A percentile compares a stretch with the other conserved stretches of the same genome.
Evolutionary conservation across 2,888 invertebrate species (phyloP).

Genomic region (Acanthosoma haemorrhoidale): DNA sequence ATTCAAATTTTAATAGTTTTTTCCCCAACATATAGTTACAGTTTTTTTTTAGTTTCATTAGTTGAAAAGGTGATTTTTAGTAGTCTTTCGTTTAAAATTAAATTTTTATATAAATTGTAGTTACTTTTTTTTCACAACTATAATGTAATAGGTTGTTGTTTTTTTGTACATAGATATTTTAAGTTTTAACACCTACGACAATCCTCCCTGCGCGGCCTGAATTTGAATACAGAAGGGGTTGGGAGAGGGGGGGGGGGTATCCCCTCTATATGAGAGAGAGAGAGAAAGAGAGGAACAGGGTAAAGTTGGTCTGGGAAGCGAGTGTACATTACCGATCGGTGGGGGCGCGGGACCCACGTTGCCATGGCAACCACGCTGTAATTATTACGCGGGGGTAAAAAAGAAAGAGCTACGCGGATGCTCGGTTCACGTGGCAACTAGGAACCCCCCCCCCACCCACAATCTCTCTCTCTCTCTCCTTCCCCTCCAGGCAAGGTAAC

Average conservation of each 20-base stretch:
- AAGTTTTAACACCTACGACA: background rate
- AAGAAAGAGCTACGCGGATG: constrained; percentile 35
- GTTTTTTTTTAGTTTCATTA: too few species aligned
- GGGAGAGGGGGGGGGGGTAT: constrained; percentile 45
- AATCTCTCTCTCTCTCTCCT: background rate
- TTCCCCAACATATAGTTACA: too few species aligned
- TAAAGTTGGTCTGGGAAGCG: constrained; percentile 39
- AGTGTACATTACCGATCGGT: constrained; percentile 43
- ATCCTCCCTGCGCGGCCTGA: background rate
- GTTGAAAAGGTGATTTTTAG: too few species aligned
- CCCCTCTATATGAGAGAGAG: too few species aligned
- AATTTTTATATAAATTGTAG: too few species aligned
- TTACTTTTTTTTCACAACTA: too few species aligned
- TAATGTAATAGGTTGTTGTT: too few species aligned
- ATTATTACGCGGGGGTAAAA: constrained; percentile 43
- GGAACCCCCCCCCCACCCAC: constrained; percentile 3
- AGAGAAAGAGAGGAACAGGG: constrained; percentile 43
- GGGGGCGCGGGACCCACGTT: constrained; percentile 39
- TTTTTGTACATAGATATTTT: too few species aligned
- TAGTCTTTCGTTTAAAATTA: too few species aligned
- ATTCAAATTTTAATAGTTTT: too few species aligned
- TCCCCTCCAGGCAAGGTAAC: background rate
- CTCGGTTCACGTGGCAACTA: constrained; percentile 16
- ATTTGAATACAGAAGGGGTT: constrained; percentile 24
- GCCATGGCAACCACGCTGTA: constrained; percentile 43